Evolutionary conservation across 2,797 vertebrate genomes (phyloP).

Genomic region (Micromesistius poutassou): DNA sequence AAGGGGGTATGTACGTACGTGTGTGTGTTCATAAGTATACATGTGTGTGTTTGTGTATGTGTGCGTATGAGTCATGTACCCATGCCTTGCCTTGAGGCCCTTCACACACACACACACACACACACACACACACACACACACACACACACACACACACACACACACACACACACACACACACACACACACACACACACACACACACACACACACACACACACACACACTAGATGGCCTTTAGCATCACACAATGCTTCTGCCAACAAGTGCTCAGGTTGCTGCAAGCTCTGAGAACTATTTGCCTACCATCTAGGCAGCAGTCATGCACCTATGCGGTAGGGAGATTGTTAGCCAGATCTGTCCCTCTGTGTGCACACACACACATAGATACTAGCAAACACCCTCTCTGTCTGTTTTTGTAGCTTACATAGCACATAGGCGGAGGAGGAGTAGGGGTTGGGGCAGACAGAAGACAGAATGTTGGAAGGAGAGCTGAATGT

Average conservation of each 20-base stretch:
- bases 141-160: conserved; percentile 17
- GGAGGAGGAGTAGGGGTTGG: conserved; percentile 19
- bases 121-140: conserved; percentile 20
- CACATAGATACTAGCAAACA: conserved; percentile 37
- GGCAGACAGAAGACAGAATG: not conserved
- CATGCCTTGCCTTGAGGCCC: conserved; percentile 19
- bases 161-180: conserved; percentile 14
- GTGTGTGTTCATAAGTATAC: not conserved
- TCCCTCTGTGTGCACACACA: conserved; percentile 19
- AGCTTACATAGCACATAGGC: conserved; percentile 35
- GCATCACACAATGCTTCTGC: conserved; percentile 9
- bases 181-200: conserved; percentile 21
- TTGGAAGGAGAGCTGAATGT: not conserved
- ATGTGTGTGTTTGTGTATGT: not conserved
- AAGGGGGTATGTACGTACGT: not conserved
- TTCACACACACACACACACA: conserved; percentile 10
- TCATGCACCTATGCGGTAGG: not conserved
- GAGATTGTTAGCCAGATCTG: conserved; percentile 31
- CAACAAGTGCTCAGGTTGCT: not conserved
- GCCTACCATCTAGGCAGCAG: conserved; percentile 13
- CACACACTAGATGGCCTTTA: conserved; percentile 6
- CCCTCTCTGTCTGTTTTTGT: conserved; percentile 47
- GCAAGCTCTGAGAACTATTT: conserved; percentile 2
- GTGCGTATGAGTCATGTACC: not conserved
- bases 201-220: conserved; percentile 10